A percentile compares a stretch with the other conserved stretches of the same genome.
Evolutionary conservation across 2,113 vertebrate genomes (phyloP).

Genomic region (Corythoichthys haematopterus): DNA sequence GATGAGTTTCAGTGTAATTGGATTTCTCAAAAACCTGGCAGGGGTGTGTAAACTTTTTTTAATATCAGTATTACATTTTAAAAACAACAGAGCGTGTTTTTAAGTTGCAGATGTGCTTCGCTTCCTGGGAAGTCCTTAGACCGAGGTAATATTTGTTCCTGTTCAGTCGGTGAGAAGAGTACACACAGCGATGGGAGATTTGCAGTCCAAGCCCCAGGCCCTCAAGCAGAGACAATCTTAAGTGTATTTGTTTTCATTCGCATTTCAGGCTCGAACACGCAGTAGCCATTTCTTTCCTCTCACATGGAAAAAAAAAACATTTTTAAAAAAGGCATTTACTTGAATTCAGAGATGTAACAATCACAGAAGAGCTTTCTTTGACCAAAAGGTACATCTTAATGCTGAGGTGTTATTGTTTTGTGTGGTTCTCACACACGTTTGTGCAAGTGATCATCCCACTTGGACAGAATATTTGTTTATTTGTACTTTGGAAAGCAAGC

Average conservation of each 20-base stretch:
- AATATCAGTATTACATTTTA: not conserved
- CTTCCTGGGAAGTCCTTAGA: constrained; percentile 1
- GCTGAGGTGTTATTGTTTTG: not conserved
- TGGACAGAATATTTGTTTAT: constrained; percentile 5
- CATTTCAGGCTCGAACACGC: constrained; percentile 4
- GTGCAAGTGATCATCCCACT: not conserved
- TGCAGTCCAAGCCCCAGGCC: constrained; percentile 12
- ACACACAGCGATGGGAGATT: not conserved
- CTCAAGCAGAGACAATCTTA: constrained; percentile 4
- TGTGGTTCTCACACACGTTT: constrained; percentile 4
- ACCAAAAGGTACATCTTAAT: not conserved
- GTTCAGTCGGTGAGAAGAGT: constrained; percentile 7
- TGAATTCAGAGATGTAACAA: not conserved
- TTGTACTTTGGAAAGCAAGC: constrained; percentile 13
- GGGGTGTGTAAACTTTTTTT: not conserved
- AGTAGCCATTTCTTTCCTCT: not conserved
- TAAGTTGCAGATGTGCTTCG: not conserved
- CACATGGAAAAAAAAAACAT: not conserved
- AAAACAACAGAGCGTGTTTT: constrained; percentile 5
- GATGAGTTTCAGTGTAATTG: too few relatives aligned
- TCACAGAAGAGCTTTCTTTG: not conserved
- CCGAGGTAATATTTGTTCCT: constrained; percentile 18
- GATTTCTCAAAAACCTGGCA: not conserved
- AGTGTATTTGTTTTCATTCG: constrained; percentile 5
- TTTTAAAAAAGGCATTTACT: not conserved